Evolutionary conservation across 2,888 invertebrate species (phyloP), one percentile per base, ranked within the genome.

Genomic region (Xestia rhomboidea): DNA sequence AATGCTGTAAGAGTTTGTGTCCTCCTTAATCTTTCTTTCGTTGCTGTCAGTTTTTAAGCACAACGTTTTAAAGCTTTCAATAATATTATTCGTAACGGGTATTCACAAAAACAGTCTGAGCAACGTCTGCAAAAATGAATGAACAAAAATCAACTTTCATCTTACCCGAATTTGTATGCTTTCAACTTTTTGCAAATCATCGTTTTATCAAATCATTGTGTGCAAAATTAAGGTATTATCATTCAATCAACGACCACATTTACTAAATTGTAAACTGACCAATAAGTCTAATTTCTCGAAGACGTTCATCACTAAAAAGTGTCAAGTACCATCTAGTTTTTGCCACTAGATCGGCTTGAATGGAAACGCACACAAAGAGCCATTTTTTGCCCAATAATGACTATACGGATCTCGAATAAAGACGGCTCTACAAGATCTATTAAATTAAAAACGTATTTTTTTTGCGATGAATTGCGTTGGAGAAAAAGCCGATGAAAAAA

Each of bases 401-500:
- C 69, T 86, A 46, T 54, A 57, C 77, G 63, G 77, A 87, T 64
- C 81, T 73, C 64, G 69, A 63, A 82, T 78, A 87, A 85, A 85
- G 85, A 34, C 63, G 44, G 67, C 68, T 84, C 2, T 63, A 77
- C 74, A 70, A 74, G 71, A 81, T 67, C 81, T 76, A 85, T 85
- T 73, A 79, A 83, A 78, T 85, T 85, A 76, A 87, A 30, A 82
- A 57, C 62, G 41, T 24, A 73, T 79, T 85, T 85, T 87, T 85
- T 85, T 86, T 82, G 68, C 51, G 27, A 77, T 6, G 54, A 67
- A 68, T 51, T 66, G 49, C 41, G 5, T 13, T 34, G 27, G 11
- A 41, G n/a, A 81, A 67, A 81, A 82, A 68, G 46, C 41, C 2
- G 2, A 41, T 34, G 51, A 57, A 74, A 78, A 74, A 78, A 74